Evolutionary conservation across 2,888 invertebrate genomes (phyloP).

Genomic region (Dascillus cervinus): DNA sequence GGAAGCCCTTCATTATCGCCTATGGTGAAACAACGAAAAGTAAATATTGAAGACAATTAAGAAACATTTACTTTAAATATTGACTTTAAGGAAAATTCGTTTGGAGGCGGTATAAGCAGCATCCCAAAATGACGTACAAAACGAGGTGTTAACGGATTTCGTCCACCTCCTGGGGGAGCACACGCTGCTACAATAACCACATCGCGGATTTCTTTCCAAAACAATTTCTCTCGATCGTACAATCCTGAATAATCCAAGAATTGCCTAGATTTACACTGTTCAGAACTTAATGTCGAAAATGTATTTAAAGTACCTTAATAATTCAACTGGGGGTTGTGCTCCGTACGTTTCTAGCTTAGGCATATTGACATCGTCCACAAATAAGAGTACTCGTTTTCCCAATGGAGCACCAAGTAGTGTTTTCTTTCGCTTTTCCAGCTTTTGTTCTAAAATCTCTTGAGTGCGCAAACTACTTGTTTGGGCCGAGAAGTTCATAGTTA

Average conservation of each 20-base stretch:
- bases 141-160: conserved; percentile 75
- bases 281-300: not conserved
- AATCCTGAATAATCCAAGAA: conserved; percentile 71
- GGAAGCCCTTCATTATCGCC: conserved; percentile 67
- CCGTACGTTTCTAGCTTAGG: conserved; percentile 81
- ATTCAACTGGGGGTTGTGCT: conserved; percentile 85
- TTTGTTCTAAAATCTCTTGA: conserved; percentile 78
- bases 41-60: no score
- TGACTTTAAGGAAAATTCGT: conserved; percentile 63
- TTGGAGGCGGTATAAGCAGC: conserved; percentile 75
- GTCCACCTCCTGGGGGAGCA: conserved; percentile 85
- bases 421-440: conserved; percentile 74
- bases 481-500: conserved; percentile 82
- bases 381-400: conserved; percentile 75
- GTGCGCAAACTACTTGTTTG: conserved; percentile 81
- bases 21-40: no score
- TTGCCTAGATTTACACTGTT: conserved; percentile 48
- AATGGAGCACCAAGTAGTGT: conserved; percentile 74
- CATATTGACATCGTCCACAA: conserved; percentile 92
- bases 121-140: conserved; percentile 86
- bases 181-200: conserved; percentile 78
- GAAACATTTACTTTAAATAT: conserved; percentile 58
- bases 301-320: conserved; percentile 54
- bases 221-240: conserved; percentile 80
- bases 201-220: conserved; percentile 82